Base-by-base conservation (phyloP, 2,888 invertebrate genomes). In the Temnothorax unifasciatus region DNA sequence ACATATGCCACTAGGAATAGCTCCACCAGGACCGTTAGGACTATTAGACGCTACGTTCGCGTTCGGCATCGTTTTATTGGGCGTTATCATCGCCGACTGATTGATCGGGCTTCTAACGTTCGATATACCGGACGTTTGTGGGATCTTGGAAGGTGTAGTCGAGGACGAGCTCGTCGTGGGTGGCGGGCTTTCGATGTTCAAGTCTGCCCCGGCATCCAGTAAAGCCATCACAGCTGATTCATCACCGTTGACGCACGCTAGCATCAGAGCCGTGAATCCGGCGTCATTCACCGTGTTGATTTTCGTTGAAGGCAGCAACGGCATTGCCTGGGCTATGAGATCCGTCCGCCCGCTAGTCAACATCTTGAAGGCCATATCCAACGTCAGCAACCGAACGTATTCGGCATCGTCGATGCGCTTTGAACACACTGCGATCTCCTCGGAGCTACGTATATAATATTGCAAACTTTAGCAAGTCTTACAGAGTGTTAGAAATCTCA, bases 191-290 rank as follows among this genome's bases (percentile, higher is more conserved):
- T 98, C 98, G 1, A 97, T 95, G 93, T 98, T 98, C 0, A 97
- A 96, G 91, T 98, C 97, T 3, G 98, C 98, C 0, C 98, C 98
- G 0, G 97, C 96, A 94, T 98, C 98, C 52, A 98, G 95, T 44
- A 98, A 95, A 92, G 97, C 96, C 74, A 95, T 95, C 0, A 98
- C 97, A 44, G 97, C 97, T 25, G 96, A 96, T 88, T 98, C 98
- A 90, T 98, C 98, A 3, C 98, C 98, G 13, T 97, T 96, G 38
- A 98, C 96, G 71, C 97, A 97, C 0, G 98, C 97, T 87, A 98
- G 96, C 98, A 98, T 98, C 38, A 98, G 95, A 0, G 97, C 97
- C 0, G 98, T 97, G 82, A 98, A 96, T 0, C 98, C 98, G 6
- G 96, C 96, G 38, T 97, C 97, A 92, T 98, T 98, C 0, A 97